Conservation (phyloP, 2,797 vertebrate species). For the Neolamprologus multifasciatus region DNA sequence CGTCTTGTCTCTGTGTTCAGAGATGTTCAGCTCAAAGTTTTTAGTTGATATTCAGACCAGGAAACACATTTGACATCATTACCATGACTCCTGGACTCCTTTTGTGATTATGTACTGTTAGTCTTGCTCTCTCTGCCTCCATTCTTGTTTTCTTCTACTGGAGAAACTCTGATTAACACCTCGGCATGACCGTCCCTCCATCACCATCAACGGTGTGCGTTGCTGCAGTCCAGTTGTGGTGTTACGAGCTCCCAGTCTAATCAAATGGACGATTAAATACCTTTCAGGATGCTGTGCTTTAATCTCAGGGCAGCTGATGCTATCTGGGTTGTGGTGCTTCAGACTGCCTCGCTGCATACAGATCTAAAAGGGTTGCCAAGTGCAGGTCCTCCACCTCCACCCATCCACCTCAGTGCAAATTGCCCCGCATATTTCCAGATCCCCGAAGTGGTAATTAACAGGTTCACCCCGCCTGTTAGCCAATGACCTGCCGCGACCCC, state of each 20-base stretch:
- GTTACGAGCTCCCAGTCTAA: constrained; percentile 13
- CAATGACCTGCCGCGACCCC: neutral
- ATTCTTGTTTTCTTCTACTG: neutral
- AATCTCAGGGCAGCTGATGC: constrained; percentile 7
- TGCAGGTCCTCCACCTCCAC: neutral
- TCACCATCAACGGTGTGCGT: neutral
- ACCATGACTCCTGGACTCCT: neutral
- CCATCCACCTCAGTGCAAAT: neutral
- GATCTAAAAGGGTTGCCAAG: neutral
- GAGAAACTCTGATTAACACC: neutral
- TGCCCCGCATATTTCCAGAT: neutral
- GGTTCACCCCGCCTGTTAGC: neutral
- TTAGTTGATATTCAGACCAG: neutral
- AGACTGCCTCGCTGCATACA: constrained; percentile 4
- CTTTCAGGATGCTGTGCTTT: constrained; percentile 3
- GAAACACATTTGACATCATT: neutral
- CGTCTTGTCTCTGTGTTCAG: neutral
- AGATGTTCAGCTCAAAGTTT: neutral
- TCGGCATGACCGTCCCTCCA: neutral
- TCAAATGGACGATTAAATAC: constrained; percentile 27
- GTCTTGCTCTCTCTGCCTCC: neutral
- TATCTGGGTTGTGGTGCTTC: constrained; percentile 7
- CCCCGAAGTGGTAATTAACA: neutral
- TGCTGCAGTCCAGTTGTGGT: neutral
- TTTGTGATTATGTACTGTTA: neutral